A percentile compares a stretch with the other conserved stretches of the same genome.
phyloP scores from a whole-genome alignment of 1,140 invertebrate species.

The Lithobius niger region DNA sequence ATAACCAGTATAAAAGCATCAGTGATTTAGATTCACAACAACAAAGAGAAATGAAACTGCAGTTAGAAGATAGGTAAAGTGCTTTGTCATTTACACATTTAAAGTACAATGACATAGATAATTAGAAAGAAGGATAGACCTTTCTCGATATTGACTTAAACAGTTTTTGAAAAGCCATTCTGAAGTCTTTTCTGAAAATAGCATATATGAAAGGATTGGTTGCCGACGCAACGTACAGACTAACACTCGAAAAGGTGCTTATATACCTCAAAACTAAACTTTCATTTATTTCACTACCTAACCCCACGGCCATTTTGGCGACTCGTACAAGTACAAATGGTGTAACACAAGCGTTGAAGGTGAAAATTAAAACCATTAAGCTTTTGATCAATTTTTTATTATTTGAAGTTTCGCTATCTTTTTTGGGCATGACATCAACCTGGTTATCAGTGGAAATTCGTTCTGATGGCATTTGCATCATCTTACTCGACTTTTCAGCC shows the following conservation, averaged over 20 bases:
- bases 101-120: no score
- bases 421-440: neutral
- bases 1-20: no score
- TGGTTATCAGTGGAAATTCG: no score
- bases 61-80: no score
- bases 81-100: no score
- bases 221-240: slow-evolving; percentile 10
- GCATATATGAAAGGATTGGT: slow-evolving; percentile 15
- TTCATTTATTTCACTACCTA: neutral
- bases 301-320: no score
- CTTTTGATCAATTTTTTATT: slow-evolving; percentile 7
- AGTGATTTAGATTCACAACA: no score
- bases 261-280: slow-evolving; percentile 1
- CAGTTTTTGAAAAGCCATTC: slow-evolving; percentile 11
- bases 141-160: neutral
- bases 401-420: neutral
- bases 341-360: slow-evolving; percentile 6
- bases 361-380: slow-evolving; percentile 7
- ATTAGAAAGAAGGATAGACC: neutral
- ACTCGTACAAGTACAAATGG: slow-evolving; percentile 1
- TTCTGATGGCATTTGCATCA: no score
- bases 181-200: slow-evolving; percentile 14
- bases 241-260: slow-evolving; percentile 2
- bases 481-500: slow-evolving; percentile 7
- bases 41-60: no score